Evolutionary conservation across 2,797 vertebrate genomes (phyloP).

Genomic region (Columba guinea): DNA sequence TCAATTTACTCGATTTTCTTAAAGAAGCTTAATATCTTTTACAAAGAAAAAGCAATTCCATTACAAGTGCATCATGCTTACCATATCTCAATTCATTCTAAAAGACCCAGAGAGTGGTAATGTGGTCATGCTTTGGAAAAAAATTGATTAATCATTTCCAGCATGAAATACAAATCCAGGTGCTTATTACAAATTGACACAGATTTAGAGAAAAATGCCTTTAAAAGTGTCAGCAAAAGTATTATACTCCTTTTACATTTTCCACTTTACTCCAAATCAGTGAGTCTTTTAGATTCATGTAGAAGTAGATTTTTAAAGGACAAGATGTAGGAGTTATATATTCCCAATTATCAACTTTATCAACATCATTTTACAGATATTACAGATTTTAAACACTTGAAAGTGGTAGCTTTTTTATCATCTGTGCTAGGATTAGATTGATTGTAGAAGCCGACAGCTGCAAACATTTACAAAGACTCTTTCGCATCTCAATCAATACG

Average conservation of each 20-base stretch:
- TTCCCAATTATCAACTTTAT: background rate
- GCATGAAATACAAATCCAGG: background rate
- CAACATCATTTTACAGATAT: background rate
- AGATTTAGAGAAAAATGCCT: background rate
- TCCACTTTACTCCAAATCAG: background rate
- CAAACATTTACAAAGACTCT: background rate
- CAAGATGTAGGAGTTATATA: background rate
- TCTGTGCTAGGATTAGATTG: constrained; percentile 5
- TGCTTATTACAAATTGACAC: background rate
- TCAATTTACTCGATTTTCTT: constrained; percentile 42
- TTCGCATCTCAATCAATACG: background rate
- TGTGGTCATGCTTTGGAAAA: background rate
- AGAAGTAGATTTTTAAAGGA: background rate
- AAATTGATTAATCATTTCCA: background rate
- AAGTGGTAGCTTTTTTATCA: background rate
- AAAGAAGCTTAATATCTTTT: constrained; percentile 18
- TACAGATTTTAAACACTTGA: background rate
- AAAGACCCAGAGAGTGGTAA: background rate
- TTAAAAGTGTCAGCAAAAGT: background rate
- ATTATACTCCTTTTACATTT: background rate
- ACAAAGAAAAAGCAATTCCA: background rate
- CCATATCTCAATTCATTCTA: background rate
- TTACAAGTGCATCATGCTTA: background rate
- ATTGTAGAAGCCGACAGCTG: constrained; percentile 31
- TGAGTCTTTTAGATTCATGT: background rate